These are phyloP conservation scores for Miichthys miiuy DNA, from an alignment of 2,797 vertebrate species.

Conservation along the genomic window DNA sequence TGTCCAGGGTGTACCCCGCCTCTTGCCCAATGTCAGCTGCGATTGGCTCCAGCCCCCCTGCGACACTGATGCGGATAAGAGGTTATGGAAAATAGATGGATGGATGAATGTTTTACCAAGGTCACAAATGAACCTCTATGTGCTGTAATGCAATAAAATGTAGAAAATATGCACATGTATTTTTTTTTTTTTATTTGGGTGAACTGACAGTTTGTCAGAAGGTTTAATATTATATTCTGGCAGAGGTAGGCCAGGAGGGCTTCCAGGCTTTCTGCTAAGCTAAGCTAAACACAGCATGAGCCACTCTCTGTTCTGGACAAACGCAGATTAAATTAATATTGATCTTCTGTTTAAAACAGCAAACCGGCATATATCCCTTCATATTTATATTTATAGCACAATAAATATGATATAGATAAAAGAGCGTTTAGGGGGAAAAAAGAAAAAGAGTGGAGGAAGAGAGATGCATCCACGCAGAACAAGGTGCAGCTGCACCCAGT, in stretches of 20 bases:
- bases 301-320: background rate
- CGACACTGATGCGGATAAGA: too few relatives aligned
- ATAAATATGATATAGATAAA: background rate
- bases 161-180: background rate
- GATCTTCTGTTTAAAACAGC: background rate
- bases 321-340: background rate
- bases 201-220: background rate
- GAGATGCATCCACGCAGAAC: conserved; percentile 14
- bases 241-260: background rate
- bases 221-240: background rate
- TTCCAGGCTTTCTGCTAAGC: background rate
- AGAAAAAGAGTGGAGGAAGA: background rate
- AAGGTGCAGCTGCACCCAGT: conserved; percentile 26
- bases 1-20: too few relatives aligned
- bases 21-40: too few relatives aligned
- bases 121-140: background rate
- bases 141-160: background rate
- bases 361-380: background rate
- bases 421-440: background rate
- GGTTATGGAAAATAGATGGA: too few relatives aligned
- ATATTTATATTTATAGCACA: background rate
- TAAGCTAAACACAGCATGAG: background rate
- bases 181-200: background rate
- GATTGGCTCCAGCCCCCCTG: too few relatives aligned
- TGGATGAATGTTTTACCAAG: background rate